Percentiles rank a stretch among this genome's conserved stretches.
These are phyloP conservation scores for Nematostella vectensis DNA, from an alignment of 92 coral and sea anemone genomes.

Conservation along the genomic window DNA sequence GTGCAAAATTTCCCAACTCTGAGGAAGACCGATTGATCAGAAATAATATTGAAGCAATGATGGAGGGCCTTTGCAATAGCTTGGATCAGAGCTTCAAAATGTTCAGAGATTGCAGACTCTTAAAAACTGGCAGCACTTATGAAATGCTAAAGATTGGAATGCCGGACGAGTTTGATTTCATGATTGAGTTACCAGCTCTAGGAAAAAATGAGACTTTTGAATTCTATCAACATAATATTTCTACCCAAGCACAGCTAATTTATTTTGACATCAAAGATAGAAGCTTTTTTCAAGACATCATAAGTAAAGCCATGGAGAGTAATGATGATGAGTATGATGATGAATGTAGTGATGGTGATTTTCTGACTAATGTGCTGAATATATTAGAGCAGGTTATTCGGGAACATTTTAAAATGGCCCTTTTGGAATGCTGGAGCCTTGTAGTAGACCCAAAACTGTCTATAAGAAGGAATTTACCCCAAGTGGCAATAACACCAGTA, in stretches of 20 bases:
- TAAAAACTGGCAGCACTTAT: slow-evolving; percentile 31
- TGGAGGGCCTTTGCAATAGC: slow-evolving; percentile 16
- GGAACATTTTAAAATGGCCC: slow-evolving; percentile 3
- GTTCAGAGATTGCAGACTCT: slow-evolving; percentile 9
- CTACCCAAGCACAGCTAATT: slow-evolving; percentile 8
- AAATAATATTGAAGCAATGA: slow-evolving; percentile 14
- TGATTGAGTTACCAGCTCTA: slow-evolving; percentile 19
- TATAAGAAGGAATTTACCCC: not conserved
- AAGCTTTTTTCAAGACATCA: slow-evolving; percentile 11
- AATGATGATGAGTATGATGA: slow-evolving; percentile 3
- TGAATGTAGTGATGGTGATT: slow-evolving; percentile 18
- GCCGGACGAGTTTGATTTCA: slow-evolving; percentile 40
- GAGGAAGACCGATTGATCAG: slow-evolving; percentile 9
- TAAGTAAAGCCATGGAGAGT: slow-evolving; percentile 7
- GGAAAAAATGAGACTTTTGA: slow-evolving; percentile 5
- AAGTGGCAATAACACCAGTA: slow-evolving; percentile 25
- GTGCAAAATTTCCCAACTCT: slow-evolving; percentile 9
- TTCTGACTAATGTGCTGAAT: slow-evolving; percentile 12
- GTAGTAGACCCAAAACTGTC: slow-evolving; percentile 1
- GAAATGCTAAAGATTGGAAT: slow-evolving; percentile 32
- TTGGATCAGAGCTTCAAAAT: slow-evolving; percentile 7
- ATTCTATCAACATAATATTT: not conserved
- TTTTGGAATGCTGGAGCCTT: slow-evolving; percentile 20
- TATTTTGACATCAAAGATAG: slow-evolving; percentile 2
- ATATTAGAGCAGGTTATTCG: slow-evolving; percentile 4